These are phyloP conservation scores for Harpia harpyja DNA, from an alignment of 2,797 vertebrate genomes.

Conservation along the genomic window DNA sequence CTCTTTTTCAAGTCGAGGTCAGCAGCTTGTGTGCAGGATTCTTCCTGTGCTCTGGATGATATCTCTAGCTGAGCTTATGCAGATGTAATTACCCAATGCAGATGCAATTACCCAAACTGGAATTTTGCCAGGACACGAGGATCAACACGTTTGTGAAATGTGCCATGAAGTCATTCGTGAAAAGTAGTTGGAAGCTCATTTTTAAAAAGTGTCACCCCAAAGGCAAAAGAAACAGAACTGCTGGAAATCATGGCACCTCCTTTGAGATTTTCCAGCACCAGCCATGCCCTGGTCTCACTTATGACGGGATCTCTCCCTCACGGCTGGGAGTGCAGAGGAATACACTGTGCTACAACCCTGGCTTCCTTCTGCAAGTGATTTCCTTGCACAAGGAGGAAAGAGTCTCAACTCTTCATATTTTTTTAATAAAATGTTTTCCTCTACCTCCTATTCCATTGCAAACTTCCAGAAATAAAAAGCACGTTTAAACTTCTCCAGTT, in stretches of 20 bases:
- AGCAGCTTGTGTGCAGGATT: not conserved
- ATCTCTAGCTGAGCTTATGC: not conserved
- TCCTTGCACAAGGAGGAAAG: not conserved
- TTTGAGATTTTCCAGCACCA: not conserved
- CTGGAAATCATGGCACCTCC: not conserved
- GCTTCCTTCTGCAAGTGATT: not conserved
- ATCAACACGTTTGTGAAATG: not conserved
- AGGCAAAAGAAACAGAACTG: not conserved
- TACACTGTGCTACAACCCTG: not conserved
- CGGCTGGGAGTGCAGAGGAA: not conserved
- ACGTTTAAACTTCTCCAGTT: conserved; percentile 13
- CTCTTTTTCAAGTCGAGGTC: not conserved
- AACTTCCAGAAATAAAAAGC: conserved; percentile 22
- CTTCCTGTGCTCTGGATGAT: not conserved
- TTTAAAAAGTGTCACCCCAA: not conserved
- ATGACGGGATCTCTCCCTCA: not conserved
- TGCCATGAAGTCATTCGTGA: not conserved
- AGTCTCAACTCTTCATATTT: not conserved
- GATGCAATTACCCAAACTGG: not conserved
- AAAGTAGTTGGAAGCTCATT: not conserved
- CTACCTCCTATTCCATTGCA: not conserved
- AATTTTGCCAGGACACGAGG: not conserved
- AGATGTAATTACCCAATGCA: conserved; percentile 7
- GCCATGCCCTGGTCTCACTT: not conserved
- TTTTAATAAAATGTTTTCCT: conserved; percentile 37